phyloP scores from a whole-genome alignment of 2,113 vertebrate species.

The Candoia aspera region DNA sequence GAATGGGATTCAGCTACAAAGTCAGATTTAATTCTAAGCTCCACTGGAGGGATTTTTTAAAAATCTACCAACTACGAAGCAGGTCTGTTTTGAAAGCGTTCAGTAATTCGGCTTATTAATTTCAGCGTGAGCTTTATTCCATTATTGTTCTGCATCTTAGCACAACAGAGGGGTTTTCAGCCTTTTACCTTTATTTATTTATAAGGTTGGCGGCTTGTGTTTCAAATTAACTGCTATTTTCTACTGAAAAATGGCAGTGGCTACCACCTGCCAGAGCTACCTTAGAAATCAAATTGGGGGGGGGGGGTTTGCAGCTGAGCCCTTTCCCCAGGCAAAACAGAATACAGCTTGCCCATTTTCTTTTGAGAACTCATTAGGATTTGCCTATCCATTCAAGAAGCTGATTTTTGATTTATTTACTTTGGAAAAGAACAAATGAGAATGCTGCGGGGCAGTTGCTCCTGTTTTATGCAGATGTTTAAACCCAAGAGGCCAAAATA shows the following conservation, averaged over 20 bases:
- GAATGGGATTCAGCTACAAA: neutral
- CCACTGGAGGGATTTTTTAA: neutral
- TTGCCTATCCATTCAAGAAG: neutral
- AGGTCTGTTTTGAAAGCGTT: too few relatives aligned
- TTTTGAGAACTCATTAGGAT: accelerated
- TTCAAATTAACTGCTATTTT: neutral
- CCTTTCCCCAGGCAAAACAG: neutral
- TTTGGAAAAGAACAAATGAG: neutral
- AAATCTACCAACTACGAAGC: neutral
- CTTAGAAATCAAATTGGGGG: neutral
- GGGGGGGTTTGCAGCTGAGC: neutral
- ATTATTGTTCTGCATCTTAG: accelerated
- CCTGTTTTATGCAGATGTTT: neutral
- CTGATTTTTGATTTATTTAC: neutral
- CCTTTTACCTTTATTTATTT: neutral
- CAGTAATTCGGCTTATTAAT: neutral
- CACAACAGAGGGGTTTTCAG: neutral
- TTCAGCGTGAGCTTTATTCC: neutral
- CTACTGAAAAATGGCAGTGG: accelerated
- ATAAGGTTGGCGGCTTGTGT: neutral
- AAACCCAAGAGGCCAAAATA: neutral
- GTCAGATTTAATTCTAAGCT: neutral
- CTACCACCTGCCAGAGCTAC: neutral
- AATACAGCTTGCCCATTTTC: neutral
- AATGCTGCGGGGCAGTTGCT: neutral